Conservation (phyloP, 2,888 invertebrate genomes). For the Protophormia terraenovae region DNA sequence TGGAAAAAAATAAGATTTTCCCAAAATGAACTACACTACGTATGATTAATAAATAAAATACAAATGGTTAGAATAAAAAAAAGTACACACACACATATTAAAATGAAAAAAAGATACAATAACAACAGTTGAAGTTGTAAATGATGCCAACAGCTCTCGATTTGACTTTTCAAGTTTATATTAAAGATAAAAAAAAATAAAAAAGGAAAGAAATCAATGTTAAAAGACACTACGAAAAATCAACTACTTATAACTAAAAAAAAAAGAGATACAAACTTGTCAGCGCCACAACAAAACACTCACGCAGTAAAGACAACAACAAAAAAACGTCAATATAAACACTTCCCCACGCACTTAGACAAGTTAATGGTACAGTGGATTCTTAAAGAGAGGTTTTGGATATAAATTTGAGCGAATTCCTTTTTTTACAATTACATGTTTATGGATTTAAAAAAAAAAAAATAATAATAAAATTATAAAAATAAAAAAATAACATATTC, state of each 20-base stretch:
- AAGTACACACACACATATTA: background rate
- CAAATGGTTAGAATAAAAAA: background rate
- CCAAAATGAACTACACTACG: constrained; percentile 47
- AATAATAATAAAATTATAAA: too few relatives aligned
- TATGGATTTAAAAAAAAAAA: too few relatives aligned
- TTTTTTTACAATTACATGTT: too few relatives aligned
- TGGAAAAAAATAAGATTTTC: background rate
- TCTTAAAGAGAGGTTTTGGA: background rate
- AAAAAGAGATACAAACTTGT: constrained; percentile 33
- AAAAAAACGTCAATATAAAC: background rate
- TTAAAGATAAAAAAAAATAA: constrained; percentile 5
- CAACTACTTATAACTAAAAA: constrained; percentile 7
- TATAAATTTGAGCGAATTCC: too few relatives aligned
- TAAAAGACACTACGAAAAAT: constrained; percentile 19
- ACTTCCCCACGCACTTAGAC: background rate
- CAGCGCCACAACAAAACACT: constrained; percentile 46
- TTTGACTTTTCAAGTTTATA: constrained; percentile 41
- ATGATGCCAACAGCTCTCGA: background rate
- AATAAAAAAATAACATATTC: too few relatives aligned
- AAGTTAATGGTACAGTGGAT: constrained; percentile 6
- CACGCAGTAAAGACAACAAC: constrained; percentile 6
- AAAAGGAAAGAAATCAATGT: constrained; percentile 46
- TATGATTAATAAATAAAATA: constrained; percentile 59
- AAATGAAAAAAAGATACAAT: constrained; percentile 2
- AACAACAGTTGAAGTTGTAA: background rate